phyloP scores from a whole-genome alignment of 1,140 invertebrate genomes.

The Magallana gigas region DNA sequence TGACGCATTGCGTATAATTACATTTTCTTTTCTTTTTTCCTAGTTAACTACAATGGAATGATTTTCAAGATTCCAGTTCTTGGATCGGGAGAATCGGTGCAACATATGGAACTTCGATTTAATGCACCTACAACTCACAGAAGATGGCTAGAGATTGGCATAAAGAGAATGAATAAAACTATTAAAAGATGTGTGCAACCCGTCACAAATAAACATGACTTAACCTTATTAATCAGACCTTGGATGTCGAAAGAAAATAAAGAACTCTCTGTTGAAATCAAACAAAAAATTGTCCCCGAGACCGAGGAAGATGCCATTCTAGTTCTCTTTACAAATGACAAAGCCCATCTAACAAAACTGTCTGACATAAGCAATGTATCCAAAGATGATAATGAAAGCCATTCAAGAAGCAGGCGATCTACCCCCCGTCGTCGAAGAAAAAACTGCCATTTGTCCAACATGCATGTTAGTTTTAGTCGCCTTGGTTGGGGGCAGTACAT shows the following conservation, averaged over 20 bases:
- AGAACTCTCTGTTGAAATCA: background rate
- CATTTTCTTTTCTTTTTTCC: too few species aligned
- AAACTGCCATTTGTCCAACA: conserved; percentile 71
- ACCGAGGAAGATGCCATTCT: background rate
- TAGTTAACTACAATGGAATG: too few species aligned
- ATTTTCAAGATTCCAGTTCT: conserved; percentile 10
- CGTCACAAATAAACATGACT: background rate
- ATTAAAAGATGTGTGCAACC: background rate
- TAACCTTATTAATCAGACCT: background rate
- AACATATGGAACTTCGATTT: conserved; percentile 45
- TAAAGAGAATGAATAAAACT: background rate
- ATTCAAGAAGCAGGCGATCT: background rate
- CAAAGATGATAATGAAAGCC: background rate
- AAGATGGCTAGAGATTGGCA: background rate
- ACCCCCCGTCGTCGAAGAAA: conserved; percentile 41
- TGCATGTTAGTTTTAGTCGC: conserved; percentile 96
- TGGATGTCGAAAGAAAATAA: background rate
- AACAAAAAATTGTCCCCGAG: background rate
- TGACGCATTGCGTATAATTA: too few species aligned
- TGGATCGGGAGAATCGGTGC: background rate
- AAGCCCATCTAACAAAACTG: background rate
- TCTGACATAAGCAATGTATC: background rate
- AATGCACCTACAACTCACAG: conserved; percentile 18
- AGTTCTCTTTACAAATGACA: conserved; percentile 2
- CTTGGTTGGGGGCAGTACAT: conserved; percentile 99